These are phyloP conservation scores for Rhynchonycteris naso DNA, from an alignment of 2,797 vertebrate genomes.

Conservation along the genomic window DNA sequence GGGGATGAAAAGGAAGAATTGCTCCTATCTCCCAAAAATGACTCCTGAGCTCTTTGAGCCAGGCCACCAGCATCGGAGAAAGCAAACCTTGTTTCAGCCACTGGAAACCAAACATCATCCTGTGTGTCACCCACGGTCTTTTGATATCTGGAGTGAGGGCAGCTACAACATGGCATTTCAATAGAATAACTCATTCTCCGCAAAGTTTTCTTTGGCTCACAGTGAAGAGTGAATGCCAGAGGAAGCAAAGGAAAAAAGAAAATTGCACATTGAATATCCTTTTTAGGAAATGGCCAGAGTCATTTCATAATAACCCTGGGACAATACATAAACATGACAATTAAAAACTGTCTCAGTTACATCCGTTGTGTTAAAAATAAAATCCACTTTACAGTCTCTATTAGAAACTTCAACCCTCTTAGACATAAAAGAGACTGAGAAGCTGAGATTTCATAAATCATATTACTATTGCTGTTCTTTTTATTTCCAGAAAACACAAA, in stretches of 20 bases:
- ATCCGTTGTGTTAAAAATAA: constrained; percentile 18
- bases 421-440: background rate
- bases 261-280: background rate
- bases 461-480: background rate
- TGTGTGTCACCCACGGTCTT: background rate
- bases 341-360: background rate
- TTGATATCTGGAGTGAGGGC: background rate
- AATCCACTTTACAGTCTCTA: background rate
- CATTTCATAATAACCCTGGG: background rate
- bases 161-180: background rate
- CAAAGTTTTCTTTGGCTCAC: background rate
- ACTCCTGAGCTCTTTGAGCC: background rate
- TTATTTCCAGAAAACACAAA: constrained; percentile 6
- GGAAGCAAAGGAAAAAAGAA: constrained; percentile 9
- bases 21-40: background rate
- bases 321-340: background rate
- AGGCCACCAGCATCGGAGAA: background rate
- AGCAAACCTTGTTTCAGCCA: background rate
- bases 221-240: constrained; percentile 32
- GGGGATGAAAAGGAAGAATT: background rate
- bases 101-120: background rate
- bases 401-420: background rate
- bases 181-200: background rate
- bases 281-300: constrained; percentile 13
- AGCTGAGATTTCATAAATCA: background rate